Conservation (phyloP, 2,797 vertebrate species). For the Hapalemur alaotrensis region DNA sequence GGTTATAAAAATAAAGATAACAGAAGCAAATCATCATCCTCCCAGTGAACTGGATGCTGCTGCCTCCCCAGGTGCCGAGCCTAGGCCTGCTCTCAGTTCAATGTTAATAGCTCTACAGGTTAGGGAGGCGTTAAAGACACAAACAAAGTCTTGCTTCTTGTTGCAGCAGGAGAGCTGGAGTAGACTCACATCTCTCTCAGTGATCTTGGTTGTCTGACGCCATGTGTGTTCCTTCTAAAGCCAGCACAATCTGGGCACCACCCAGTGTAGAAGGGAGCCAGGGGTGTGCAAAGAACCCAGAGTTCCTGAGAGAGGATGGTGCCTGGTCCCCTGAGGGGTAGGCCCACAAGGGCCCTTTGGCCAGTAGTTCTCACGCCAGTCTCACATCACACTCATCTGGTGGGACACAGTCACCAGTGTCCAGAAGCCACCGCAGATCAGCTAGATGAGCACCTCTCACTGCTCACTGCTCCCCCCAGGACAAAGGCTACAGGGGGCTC, state of each 20-base stretch:
- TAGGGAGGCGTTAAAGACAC: not conserved
- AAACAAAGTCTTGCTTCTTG: not conserved
- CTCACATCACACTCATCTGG: rapidly evolving
- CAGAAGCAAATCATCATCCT: not conserved
- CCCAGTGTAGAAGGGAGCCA: rapidly evolving
- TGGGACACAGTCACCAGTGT: not conserved
- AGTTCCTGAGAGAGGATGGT: not conserved
- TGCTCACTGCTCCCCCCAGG: no score
- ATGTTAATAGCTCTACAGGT: not conserved
- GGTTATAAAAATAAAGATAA: not conserved
- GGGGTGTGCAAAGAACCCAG: not conserved
- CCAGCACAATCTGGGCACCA: not conserved
- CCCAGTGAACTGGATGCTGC: not conserved
- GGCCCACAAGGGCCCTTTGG: not conserved
- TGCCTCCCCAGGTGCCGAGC: rapidly evolving
- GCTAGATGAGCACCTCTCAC: not conserved
- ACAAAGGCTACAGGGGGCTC: not conserved
- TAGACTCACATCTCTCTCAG: not conserved
- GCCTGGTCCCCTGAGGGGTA: not conserved
- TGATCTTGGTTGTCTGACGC: not conserved
- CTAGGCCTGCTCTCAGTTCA: not conserved
- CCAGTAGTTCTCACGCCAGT: not conserved
- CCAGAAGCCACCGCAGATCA: no score
- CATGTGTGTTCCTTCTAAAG: not conserved
- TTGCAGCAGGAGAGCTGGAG: not conserved